Conservation (phyloP, 2,888 invertebrate genomes). For the Molanna angustata region DNA sequence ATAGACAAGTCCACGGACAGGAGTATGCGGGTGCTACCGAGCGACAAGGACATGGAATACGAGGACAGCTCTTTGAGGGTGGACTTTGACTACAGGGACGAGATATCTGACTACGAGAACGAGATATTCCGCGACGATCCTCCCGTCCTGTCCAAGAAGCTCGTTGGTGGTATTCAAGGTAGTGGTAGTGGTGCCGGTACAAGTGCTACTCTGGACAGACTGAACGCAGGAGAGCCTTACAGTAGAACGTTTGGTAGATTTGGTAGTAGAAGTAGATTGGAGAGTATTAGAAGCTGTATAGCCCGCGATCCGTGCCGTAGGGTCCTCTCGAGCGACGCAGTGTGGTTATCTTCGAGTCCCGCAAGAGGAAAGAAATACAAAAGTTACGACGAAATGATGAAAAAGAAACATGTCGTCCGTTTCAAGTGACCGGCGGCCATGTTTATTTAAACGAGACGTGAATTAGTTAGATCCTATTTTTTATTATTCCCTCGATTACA, state of each 20-base stretch:
- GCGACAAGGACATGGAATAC: slow-evolving; percentile 17
- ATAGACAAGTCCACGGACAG: slow-evolving; percentile 22
- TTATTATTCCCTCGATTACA: too few species aligned
- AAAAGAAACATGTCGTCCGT: slow-evolving; percentile 29
- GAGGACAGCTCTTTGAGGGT: slow-evolving; percentile 21
- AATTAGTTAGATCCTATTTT: too few species aligned
- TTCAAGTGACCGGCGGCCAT: slow-evolving; percentile 26
- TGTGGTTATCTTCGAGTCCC: slow-evolving; percentile 26
- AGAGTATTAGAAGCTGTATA: slow-evolving; percentile 9
- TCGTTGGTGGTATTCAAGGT: slow-evolving; percentile 6
- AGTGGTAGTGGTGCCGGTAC: slow-evolving; percentile 15
- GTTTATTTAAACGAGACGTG: too few species aligned
- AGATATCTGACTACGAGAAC: slow-evolving; percentile 24
- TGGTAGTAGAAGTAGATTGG: slow-evolving; percentile 21
- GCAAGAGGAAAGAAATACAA: slow-evolving; percentile 24
- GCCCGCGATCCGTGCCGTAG: slow-evolving; percentile 16
- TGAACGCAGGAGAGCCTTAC: slow-evolving; percentile 19
- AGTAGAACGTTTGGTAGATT: slow-evolving; percentile 20
- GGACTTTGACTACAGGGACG: slow-evolving; percentile 27
- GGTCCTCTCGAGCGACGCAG: slow-evolving; percentile 30
- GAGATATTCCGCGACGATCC: slow-evolving; percentile 12
- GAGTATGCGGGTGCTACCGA: slow-evolving; percentile 8
- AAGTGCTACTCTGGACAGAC: slow-evolving; percentile 21
- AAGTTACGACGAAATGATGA: slow-evolving; percentile 32
- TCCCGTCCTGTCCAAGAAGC: background rate